Evolutionary conservation across 2,797 vertebrate genomes (phyloP).

Genomic region (Rachycentron canadum): DNA sequence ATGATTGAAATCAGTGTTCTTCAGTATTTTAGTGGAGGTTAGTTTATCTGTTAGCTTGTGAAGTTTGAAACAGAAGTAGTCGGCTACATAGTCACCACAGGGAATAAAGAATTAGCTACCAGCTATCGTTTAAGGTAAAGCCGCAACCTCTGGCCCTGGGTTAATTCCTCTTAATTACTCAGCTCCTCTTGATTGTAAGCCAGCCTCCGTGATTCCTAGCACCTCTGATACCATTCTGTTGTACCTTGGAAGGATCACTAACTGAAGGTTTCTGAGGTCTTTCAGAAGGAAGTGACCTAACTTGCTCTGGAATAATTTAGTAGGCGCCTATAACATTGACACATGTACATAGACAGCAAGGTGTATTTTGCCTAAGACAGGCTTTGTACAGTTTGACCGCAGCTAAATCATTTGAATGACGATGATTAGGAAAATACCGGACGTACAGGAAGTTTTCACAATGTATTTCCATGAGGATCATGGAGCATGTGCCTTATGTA

Average conservation of each 20-base stretch:
- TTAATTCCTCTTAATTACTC: conserved; percentile 55
- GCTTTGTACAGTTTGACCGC: neutral
- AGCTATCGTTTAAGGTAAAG: conserved; percentile 34
- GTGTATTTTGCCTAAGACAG: neutral
- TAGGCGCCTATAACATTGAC: neutral
- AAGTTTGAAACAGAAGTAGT: neutral
- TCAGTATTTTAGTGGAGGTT: neutral
- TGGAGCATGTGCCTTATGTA: neutral
- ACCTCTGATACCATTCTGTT: conserved; percentile 19
- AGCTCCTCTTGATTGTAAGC: conserved; percentile 27
- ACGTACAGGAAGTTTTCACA: too few relatives aligned
- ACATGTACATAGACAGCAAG: neutral
- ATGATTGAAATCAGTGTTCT: neutral
- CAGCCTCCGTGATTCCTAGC: conserved; percentile 12
- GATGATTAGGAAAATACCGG: neutral
- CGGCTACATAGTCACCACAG: neutral
- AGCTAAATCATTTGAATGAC: neutral
- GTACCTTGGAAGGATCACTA: neutral
- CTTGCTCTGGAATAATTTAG: neutral
- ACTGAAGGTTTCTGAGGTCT: neutral
- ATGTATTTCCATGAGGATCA: too few relatives aligned
- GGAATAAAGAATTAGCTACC: neutral
- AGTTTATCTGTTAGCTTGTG: neutral
- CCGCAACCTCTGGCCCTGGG: conserved; percentile 25
- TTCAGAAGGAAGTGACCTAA: conserved; percentile 16